Percentiles rank a stretch among this genome's conserved stretches.
Evolutionary conservation across 2,888 invertebrate genomes (phyloP).

Genomic region (Tricholauxania praeusta): DNA sequence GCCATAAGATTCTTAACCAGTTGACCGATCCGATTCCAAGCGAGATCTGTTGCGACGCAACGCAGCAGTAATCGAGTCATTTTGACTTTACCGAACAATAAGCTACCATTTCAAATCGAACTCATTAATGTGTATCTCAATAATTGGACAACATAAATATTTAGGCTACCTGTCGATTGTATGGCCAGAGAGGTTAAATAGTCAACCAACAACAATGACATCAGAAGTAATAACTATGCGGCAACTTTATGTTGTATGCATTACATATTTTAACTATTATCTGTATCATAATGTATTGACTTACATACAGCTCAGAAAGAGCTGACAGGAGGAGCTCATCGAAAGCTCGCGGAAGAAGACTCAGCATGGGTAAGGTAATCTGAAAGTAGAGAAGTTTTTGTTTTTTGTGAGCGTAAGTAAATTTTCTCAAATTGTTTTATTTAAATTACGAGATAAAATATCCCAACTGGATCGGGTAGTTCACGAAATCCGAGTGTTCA

Average conservation of each 20-base stretch:
- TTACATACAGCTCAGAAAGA: too few relatives aligned
- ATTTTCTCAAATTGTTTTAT: too few relatives aligned
- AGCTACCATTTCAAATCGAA: constrained; percentile 36
- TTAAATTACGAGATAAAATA: too few relatives aligned
- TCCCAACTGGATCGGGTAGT: too few relatives aligned
- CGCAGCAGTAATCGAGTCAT: neutral
- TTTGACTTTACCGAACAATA: constrained; percentile 24
- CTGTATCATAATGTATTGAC: too few relatives aligned
- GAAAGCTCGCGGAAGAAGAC: too few relatives aligned
- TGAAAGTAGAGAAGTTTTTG: too few relatives aligned
- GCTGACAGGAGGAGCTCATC: too few relatives aligned
- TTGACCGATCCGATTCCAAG: too few relatives aligned
- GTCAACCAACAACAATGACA: neutral
- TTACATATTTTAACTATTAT: neutral
- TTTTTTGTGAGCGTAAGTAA: too few relatives aligned
- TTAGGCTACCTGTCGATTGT: constrained; percentile 63
- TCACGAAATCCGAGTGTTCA: too few relatives aligned
- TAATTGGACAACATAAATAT: constrained; percentile 65
- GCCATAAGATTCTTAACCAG: constrained; percentile 2
- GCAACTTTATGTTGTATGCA: neutral
- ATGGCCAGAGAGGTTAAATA: neutral
- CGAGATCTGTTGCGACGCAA: neutral
- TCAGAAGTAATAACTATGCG: constrained; percentile 1
- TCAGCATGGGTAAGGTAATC: too few relatives aligned
- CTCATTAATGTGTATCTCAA: constrained; percentile 64